Conservation (phyloP, 2,797 vertebrate genomes). For the Furcifer pardalis region DNA sequence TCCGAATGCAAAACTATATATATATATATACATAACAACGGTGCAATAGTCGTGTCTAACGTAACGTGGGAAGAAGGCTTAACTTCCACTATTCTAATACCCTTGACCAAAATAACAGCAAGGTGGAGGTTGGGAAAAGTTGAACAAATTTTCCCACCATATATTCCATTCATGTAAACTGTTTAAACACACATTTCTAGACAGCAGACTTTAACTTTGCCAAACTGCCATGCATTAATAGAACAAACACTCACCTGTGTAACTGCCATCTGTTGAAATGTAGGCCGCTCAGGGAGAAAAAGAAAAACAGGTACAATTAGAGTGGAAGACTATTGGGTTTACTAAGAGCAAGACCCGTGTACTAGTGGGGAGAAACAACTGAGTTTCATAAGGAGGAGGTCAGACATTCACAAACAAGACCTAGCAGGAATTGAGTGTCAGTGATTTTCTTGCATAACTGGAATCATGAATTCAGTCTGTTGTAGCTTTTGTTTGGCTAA, state of each 20-base stretch:
- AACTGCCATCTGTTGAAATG: conserved; percentile 45
- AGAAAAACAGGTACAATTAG: conserved; percentile 26
- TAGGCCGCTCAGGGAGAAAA: conserved; percentile 34
- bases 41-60: conserved; percentile 33
- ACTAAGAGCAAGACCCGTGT: background rate
- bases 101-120: background rate
- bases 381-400: background rate
- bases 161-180: background rate
- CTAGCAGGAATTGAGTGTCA: background rate
- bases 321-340: background rate
- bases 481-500: background rate
- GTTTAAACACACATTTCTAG: conserved; percentile 2
- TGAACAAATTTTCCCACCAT: background rate
- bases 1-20: conserved; percentile 22
- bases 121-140: background rate
- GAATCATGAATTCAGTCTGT: background rate
- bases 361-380: background rate
- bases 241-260: conserved; percentile 33
- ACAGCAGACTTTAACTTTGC: background rate
- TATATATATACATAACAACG: conserved; percentile 2
- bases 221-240: conserved; percentile 19
- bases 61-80: conserved; percentile 23
- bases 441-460: background rate
- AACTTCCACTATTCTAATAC: conserved; percentile 8
- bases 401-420: background rate